Percentiles rank a stretch among this genome's conserved stretches.
Conservation (phyloP, 2,888 invertebrate species). For the Tricholauxania praeusta region DNA sequence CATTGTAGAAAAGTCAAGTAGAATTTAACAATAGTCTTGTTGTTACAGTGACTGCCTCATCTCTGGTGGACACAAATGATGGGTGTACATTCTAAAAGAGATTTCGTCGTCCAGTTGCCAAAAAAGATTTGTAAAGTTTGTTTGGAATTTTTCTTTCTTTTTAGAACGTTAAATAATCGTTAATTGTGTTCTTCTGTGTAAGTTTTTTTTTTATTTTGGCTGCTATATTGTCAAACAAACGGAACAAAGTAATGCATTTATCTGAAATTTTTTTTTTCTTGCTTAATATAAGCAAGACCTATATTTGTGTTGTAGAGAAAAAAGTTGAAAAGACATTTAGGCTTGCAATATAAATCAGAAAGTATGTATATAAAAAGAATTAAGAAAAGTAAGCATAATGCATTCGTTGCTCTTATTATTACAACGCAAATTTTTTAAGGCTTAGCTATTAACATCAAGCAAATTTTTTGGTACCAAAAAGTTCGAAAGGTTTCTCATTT, state of each 20-base stretch:
- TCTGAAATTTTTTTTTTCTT: neutral
- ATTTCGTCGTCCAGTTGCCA: constrained; percentile 45
- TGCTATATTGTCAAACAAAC: neutral
- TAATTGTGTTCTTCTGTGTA: constrained; percentile 28
- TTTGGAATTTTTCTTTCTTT: constrained; percentile 42
- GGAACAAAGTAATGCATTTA: neutral
- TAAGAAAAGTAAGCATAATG: too few species aligned
- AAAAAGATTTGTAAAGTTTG: constrained; percentile 51
- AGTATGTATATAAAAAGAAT: too few species aligned
- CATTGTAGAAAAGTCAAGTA: constrained; percentile 27
- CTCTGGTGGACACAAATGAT: neutral
- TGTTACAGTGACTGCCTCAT: constrained; percentile 3
- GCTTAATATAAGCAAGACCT: neutral
- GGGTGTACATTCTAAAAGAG: constrained; percentile 8
- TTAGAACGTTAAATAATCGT: constrained; percentile 38
- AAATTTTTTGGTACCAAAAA: too few species aligned
- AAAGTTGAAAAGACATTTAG: too few species aligned
- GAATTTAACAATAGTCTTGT: constrained; percentile 21
- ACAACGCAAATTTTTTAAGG: too few species aligned
- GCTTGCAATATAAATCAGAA: too few species aligned
- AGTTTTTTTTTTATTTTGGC: constrained; percentile 16
- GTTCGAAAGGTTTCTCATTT: too few species aligned
- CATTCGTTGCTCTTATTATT: too few species aligned
- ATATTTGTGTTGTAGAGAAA: too few species aligned
- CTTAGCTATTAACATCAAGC: too few species aligned